phyloP scores from a whole-genome alignment of 2,888 invertebrate species.

The Drosophila algonquin region DNA sequence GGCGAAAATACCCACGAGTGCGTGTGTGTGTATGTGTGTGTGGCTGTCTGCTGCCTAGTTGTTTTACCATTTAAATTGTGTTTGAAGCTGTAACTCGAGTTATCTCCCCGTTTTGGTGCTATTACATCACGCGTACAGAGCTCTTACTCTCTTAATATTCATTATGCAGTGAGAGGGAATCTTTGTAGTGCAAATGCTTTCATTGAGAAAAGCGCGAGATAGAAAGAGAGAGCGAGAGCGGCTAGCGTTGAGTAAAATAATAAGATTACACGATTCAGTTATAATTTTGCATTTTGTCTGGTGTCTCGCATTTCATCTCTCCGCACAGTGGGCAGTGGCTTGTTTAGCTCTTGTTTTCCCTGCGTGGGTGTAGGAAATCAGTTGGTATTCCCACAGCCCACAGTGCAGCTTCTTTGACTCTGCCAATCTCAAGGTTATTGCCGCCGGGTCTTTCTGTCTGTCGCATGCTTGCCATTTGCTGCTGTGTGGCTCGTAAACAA shows the following conservation, averaged over 20 bases:
- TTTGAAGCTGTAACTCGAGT: constrained; percentile 69
- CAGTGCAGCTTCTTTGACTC: neutral
- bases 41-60: constrained; percentile 44
- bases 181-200: constrained; percentile 34
- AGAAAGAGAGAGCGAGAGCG: constrained; percentile 11
- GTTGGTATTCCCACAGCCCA: neutral
- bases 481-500: constrained; percentile 26
- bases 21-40: neutral
- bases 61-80: constrained; percentile 67
- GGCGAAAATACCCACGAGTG: neutral
- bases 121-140: constrained; percentile 62
- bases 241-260: constrained; percentile 52
- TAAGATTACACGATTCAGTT: constrained; percentile 52
- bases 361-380: neutral
- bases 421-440: constrained; percentile 34
- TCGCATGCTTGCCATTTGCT: constrained; percentile 48
- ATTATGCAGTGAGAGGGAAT: constrained; percentile 28
- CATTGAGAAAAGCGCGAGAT: constrained; percentile 62
- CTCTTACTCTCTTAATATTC: constrained; percentile 42
- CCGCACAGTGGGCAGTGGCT: neutral
- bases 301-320: neutral
- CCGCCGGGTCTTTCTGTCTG: constrained; percentile 29
- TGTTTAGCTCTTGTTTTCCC: neutral
- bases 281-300: constrained; percentile 39
- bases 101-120: constrained; percentile 69